phyloP scores from a whole-genome alignment of 2,113 vertebrate genomes.

The Blennius ocellaris region DNA sequence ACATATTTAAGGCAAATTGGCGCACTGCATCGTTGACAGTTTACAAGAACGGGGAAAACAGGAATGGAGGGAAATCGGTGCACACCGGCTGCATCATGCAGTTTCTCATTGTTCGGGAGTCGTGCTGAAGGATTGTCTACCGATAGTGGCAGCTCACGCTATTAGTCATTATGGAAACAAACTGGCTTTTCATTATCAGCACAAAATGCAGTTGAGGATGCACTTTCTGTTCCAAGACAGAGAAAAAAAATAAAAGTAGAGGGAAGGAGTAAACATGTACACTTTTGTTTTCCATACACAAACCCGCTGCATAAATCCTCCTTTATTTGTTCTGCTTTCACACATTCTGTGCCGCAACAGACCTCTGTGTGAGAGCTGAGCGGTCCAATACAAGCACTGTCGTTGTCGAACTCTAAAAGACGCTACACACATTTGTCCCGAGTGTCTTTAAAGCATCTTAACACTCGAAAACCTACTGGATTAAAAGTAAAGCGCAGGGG shows the following conservation, averaged over 20 bases:
- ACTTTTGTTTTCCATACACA: slow-evolving; percentile 32
- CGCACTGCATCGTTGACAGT: slow-evolving; percentile 14
- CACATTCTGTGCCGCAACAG: background rate
- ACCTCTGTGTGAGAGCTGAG: background rate
- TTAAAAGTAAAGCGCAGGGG: too few species aligned
- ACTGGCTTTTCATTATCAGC: slow-evolving; percentile 60
- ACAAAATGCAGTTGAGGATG: slow-evolving; percentile 48
- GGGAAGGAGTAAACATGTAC: slow-evolving; percentile 27
- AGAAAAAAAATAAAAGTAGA: background rate
- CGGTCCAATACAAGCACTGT: background rate
- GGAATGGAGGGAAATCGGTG: slow-evolving; percentile 4
- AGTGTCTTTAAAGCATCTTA: too few species aligned
- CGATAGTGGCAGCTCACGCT: slow-evolving; percentile 33
- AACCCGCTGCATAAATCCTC: slow-evolving; percentile 10
- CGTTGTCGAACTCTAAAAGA: background rate
- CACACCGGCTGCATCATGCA: background rate
- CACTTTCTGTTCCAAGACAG: slow-evolving; percentile 25
- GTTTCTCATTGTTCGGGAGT: slow-evolving; percentile 15
- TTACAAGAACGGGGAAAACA: slow-evolving; percentile 32
- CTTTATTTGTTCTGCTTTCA: slow-evolving; percentile 10
- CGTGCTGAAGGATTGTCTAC: slow-evolving; percentile 26
- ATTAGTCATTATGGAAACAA: slow-evolving; percentile 46
- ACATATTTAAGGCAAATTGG: slow-evolving; percentile 12
- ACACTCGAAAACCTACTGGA: too few species aligned
- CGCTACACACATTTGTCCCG: background rate